phyloP scores from a whole-genome alignment of 1,140 invertebrate species.

The Trinorchestia longiramus region DNA sequence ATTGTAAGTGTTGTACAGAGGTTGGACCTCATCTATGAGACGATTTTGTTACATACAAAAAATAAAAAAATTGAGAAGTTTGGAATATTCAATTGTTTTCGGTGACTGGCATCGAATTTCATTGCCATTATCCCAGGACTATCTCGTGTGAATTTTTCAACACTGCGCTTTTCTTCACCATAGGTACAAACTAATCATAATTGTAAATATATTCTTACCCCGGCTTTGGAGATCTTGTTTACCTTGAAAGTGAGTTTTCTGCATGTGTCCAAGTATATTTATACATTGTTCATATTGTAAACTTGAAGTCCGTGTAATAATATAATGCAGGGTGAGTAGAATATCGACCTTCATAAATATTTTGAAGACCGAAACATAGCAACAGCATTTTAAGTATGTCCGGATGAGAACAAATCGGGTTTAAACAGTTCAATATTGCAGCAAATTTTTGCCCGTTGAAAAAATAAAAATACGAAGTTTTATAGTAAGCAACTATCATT shows the following conservation, averaged over 20 bases:
- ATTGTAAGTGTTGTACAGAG: neutral
- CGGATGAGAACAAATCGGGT: too few species aligned
- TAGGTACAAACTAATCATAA: slow-evolving; percentile 46
- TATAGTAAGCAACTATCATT: too few species aligned
- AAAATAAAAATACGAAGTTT: too few species aligned
- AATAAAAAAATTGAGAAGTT: neutral
- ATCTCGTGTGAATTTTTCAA: neutral
- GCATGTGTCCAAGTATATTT: too few species aligned
- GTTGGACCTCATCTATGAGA: neutral
- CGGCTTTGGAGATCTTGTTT: neutral
- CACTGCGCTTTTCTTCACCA: slow-evolving; percentile 3
- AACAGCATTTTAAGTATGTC: too few species aligned
- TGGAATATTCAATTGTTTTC: neutral
- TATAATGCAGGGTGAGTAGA: too few species aligned
- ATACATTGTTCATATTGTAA: too few species aligned
- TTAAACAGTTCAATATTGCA: too few species aligned
- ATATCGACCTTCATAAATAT: too few species aligned
- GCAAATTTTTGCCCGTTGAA: too few species aligned
- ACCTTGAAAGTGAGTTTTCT: neutral
- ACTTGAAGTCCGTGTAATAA: too few species aligned
- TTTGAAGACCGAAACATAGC: too few species aligned
- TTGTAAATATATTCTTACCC: slow-evolving; percentile 47
- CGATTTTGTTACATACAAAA: neutral
- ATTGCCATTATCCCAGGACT: neutral
- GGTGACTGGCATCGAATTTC: neutral